A percentile compares a stretch with the other conserved stretches of the same genome.
phyloP scores from a whole-genome alignment of 2,888 invertebrate genomes.

The Lasioglossum figueresi region DNA sequence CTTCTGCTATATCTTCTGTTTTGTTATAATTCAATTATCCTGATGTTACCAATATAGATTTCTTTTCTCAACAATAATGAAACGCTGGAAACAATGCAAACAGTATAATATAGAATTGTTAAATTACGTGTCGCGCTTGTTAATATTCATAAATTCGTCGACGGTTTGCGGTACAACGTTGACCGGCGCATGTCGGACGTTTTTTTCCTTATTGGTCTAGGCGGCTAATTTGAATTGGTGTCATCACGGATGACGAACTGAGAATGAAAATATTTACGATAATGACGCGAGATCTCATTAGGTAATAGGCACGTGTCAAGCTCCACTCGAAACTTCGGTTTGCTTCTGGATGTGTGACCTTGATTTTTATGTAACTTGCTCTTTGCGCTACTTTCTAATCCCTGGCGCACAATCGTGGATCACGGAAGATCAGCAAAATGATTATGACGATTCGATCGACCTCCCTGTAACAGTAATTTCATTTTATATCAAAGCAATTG shows the following conservation, averaged over 20 bases:
- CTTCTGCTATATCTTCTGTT: no score
- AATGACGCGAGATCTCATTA: constrained; percentile 52
- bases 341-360: constrained; percentile 27
- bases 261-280: constrained; percentile 52
- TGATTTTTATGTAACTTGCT: constrained; percentile 45
- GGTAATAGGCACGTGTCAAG: constrained; percentile 41
- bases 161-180: neutral
- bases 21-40: no score
- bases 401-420: no score
- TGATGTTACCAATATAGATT: no score
- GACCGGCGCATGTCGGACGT: neutral
- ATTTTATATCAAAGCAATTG: no score
- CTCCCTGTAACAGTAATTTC: neutral
- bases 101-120: no score
- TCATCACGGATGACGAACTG: constrained; percentile 38
- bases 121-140: neutral
- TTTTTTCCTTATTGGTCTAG: neutral
- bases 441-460: neutral
- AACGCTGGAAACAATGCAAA: no score
- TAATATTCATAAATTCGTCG: neutral
- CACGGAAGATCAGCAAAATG: neutral
- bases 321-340: constrained; percentile 29
- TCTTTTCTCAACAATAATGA: no score
- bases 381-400: constrained; percentile 27
- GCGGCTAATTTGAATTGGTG: constrained; percentile 33